phyloP scores from a whole-genome alignment of 1,140 invertebrate species.

The Zaprionus ghesquierei region DNA sequence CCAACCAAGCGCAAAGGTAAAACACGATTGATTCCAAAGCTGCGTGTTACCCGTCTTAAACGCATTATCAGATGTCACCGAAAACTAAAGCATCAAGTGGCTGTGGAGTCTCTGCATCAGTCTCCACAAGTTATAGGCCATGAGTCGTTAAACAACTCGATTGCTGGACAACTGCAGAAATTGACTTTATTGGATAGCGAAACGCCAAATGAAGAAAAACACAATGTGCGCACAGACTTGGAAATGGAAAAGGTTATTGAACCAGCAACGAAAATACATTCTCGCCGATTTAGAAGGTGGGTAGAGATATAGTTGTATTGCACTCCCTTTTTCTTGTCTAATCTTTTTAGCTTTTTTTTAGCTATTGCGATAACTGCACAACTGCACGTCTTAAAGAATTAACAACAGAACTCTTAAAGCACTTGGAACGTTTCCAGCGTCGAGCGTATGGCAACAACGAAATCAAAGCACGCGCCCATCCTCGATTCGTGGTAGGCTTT shows the following conservation, averaged over 20 bases:
- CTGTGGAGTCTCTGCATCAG: background rate
- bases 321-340: background rate
- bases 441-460: constrained; percentile 85
- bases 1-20: constrained; percentile 56
- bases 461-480: constrained; percentile 84
- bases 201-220: background rate
- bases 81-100: background rate
- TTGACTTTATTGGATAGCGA: constrained; percentile 1
- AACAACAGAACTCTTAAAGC: constrained; percentile 82
- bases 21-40: constrained; percentile 47
- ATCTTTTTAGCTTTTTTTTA: constrained; percentile 12
- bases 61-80: constrained; percentile 50
- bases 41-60: constrained; percentile 49
- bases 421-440: constrained; percentile 86
- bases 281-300: constrained; percentile 72
- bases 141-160: background rate
- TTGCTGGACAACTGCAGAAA: constrained; percentile 2
- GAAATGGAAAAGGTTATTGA: background rate
- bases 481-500: constrained; percentile 85
- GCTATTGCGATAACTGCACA: constrained; percentile 79
- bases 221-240: background rate
- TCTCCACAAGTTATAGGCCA: background rate
- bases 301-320: background rate
- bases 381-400: constrained; percentile 49
- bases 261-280: constrained; percentile 39